These are phyloP conservation scores for Meteorus sp. DNA, from an alignment of 1,140 invertebrate species.

Conservation along the genomic window DNA sequence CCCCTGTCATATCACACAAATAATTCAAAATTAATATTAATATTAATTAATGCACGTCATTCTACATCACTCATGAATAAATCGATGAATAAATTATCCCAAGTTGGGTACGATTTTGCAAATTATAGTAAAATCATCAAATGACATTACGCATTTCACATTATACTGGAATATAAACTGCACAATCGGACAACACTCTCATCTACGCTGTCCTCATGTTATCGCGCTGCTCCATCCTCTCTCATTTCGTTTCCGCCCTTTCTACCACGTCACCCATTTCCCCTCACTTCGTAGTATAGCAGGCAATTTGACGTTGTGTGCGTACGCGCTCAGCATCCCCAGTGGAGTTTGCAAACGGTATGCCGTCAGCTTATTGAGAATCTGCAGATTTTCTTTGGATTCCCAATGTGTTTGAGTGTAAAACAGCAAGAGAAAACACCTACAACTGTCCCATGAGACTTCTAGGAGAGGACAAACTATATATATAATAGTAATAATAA, in stretches of 20 bases:
- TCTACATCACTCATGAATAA: too few relatives aligned
- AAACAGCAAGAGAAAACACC: too few relatives aligned
- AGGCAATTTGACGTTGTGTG: constrained; percentile 26
- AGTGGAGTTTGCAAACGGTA: constrained; percentile 18
- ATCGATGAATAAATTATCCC: too few relatives aligned
- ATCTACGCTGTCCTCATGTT: constrained; percentile 19
- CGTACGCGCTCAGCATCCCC: constrained; percentile 25
- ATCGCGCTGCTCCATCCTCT: constrained; percentile 20
- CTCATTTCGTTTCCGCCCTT: too few relatives aligned
- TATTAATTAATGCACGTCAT: too few relatives aligned
- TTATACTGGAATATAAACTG: neutral
- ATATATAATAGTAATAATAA: too few relatives aligned
- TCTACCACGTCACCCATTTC: too few relatives aligned
- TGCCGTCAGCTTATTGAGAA: constrained; percentile 29
- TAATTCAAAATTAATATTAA: neutral
- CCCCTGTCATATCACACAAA: neutral
- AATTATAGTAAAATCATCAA: neutral
- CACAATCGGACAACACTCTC: constrained; percentile 13
- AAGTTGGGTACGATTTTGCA: neutral
- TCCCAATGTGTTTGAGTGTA: neutral
- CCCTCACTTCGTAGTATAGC: too few relatives aligned
- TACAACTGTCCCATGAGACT: neutral
- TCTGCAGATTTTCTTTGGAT: constrained; percentile 28
- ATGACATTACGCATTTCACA: constrained; percentile 11
- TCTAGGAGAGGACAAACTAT: too few relatives aligned